Percentiles rank a stretch among this genome's conserved stretches.
phyloP scores from a whole-genome alignment of 1,140 invertebrate species.

The Grapholita molesta region DNA sequence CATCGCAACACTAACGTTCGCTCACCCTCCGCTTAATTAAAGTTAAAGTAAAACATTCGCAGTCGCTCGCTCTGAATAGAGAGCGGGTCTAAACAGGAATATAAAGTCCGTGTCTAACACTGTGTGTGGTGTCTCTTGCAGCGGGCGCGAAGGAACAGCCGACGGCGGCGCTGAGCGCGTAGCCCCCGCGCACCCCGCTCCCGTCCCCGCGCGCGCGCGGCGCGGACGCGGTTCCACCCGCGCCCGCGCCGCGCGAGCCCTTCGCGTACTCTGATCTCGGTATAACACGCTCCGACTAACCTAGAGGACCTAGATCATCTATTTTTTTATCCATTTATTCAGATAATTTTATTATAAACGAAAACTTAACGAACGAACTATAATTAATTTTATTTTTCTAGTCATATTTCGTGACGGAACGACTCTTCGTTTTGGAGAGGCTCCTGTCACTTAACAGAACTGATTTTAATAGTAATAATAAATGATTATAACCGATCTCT shows the following conservation, averaged over 20 bases:
- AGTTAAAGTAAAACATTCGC: conserved; percentile 37
- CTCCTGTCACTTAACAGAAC: conserved; percentile 70
- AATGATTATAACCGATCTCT: conserved; percentile 59
- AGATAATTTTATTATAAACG: conserved; percentile 38
- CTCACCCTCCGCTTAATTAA: conserved; percentile 66
- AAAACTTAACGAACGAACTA: conserved; percentile 36
- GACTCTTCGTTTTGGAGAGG: conserved; percentile 42
- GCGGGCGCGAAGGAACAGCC: conserved; percentile 75
- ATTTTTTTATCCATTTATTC: conserved; percentile 57
- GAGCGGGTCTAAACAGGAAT: conserved; percentile 50
- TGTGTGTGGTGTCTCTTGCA: conserved; percentile 78
- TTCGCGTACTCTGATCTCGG: conserved; percentile 69
- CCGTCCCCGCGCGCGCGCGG: conserved; percentile 32
- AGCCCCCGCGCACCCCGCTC: conserved; percentile 46
- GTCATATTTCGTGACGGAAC: conserved; percentile 56
- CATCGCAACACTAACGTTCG: conserved; percentile 56
- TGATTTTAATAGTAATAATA: conserved; percentile 75
- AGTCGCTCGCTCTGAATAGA: conserved; percentile 42
- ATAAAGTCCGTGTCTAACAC: conserved; percentile 73
- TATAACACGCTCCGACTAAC: conserved; percentile 72
- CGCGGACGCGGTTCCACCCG: conserved; percentile 47
- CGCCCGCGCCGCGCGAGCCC: conserved; percentile 58
- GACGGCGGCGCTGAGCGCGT: conserved; percentile 78
- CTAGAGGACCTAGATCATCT: conserved; percentile 65
- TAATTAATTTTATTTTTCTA: conserved; percentile 41